Evolutionary conservation across 2,888 invertebrate genomes (phyloP).

Genomic region (Chironomus tentans): DNA sequence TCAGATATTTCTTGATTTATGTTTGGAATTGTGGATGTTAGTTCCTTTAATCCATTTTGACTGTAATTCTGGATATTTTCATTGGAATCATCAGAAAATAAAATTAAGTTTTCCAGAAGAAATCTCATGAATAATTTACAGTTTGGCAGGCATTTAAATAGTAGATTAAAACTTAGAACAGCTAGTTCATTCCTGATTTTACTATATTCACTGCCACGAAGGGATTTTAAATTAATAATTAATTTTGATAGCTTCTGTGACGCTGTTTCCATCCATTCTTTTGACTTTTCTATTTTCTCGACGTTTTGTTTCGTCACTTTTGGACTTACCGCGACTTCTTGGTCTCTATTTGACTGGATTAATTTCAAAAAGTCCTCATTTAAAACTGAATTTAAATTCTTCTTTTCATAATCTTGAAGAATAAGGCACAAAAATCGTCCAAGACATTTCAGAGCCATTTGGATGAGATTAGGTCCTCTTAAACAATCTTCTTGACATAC

Average conservation of each 20-base stretch:
- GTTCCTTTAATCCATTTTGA: constrained; percentile 37
- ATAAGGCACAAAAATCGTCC: constrained; percentile 37
- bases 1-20: constrained; percentile 36
- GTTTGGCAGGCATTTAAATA: constrained; percentile 53
- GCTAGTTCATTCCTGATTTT: constrained; percentile 55
- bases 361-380: constrained; percentile 17
- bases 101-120: constrained; percentile 57
- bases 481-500: constrained; percentile 47
- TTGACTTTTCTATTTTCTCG: constrained; percentile 36
- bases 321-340: constrained; percentile 31
- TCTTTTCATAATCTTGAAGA: constrained; percentile 37
- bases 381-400: background rate
- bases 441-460: constrained; percentile 36
- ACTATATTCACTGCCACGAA: constrained; percentile 52
- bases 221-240: constrained; percentile 42
- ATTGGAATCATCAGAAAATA: constrained; percentile 57
- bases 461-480: constrained; percentile 48
- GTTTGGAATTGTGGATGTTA: constrained; percentile 37
- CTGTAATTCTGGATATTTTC: constrained; percentile 45
- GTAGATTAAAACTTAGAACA: constrained; percentile 48
- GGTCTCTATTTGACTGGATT: background rate
- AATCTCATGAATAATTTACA: constrained; percentile 52
- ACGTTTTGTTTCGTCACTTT: constrained; percentile 39
- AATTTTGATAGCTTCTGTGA: constrained; percentile 34
- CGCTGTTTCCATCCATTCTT: constrained; percentile 42